phyloP scores from a whole-genome alignment of 1,140 invertebrate species.

The Hydropsyche tenuis region DNA sequence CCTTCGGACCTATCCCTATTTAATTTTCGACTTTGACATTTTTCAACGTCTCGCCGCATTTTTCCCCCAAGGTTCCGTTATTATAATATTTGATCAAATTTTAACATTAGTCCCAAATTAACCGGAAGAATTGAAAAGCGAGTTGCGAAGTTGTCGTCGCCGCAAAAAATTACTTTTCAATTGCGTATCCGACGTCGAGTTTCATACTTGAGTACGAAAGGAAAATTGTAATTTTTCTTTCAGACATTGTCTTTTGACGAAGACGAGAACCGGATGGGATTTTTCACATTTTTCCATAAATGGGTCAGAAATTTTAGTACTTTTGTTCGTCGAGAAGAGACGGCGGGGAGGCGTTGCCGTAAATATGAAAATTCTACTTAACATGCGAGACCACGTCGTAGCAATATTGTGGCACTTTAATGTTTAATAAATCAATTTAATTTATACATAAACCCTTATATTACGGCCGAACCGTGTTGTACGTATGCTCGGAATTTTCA shows the following conservation, averaged over 20 bases:
- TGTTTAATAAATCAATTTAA: constrained; percentile 28
- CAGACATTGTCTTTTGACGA: constrained; percentile 19
- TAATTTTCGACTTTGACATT: constrained; percentile 16
- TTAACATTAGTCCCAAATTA: too few species aligned
- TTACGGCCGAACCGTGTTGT: background rate
- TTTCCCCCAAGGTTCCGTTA: background rate
- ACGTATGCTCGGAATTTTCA: background rate
- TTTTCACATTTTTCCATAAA: background rate
- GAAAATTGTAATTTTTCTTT: too few species aligned
- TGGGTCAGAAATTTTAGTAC: background rate
- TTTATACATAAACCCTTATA: background rate
- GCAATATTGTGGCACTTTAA: constrained; percentile 27
- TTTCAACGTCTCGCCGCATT: background rate
- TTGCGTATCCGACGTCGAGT: too few species aligned
- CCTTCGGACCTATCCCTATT: background rate
- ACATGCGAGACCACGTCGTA: constrained; percentile 24
- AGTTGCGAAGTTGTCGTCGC: too few species aligned
- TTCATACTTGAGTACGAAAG: too few species aligned
- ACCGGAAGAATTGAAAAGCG: too few species aligned
- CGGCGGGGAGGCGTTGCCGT: background rate
- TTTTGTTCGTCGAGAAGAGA: background rate
- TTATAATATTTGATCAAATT: too few species aligned
- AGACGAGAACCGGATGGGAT: constrained; percentile 8
- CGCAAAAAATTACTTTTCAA: too few species aligned
- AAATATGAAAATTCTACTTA: constrained; percentile 28